Base-by-base conservation (phyloP, 2,797 vertebrate genomes). In the Leptoclinus maculatus region DNA sequence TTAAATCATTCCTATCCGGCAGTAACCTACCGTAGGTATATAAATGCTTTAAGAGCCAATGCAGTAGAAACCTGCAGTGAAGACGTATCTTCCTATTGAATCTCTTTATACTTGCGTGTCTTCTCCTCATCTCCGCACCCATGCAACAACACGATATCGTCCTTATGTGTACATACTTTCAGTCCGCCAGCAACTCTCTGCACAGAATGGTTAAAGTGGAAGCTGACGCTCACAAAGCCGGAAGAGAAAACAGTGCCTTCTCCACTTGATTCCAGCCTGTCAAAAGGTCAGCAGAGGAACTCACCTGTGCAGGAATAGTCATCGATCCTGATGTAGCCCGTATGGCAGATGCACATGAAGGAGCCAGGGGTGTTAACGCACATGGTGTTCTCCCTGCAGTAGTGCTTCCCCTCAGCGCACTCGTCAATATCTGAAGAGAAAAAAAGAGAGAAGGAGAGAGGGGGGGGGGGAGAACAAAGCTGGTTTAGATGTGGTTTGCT, bases 231-330 rank as follows among this genome's bases (percentile, higher is more conserved):
- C 27, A 32, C 32, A n/a, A 3, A 66, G 47, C 16, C 4, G 34
- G n/a, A 67, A 54, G 60, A 58, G 9, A 10, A 51, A 59, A 21
- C 19, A 45, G 2, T 59, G 39, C 39, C 27, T 25, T 62, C 47
- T 64, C 21, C 17, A 19, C 58, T 71, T 41, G 71, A 74, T 13
- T 82, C 49, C 72, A 54, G 62, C 27, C 66, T 53, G 79, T 66
- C 73, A 75, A 74, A 83, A 71, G 82, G 74, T 59, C 54, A 83
- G 65, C 53, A 14, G 57, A 85, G 73, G 74, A 82, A 68, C 89
- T 94, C 95, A 98, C 97, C 97, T 95, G 97, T 98, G 87, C 97
- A 99, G 1, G 97, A 98, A 76, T 98, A 99, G 88, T 99, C 97
- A 87, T 99, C 97, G 72, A 99, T 98, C 88, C 97, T 95, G 92